These are phyloP conservation scores for Coregonus sp. DNA, from an alignment of 2,797 vertebrate genomes.

Conservation along the genomic window DNA sequence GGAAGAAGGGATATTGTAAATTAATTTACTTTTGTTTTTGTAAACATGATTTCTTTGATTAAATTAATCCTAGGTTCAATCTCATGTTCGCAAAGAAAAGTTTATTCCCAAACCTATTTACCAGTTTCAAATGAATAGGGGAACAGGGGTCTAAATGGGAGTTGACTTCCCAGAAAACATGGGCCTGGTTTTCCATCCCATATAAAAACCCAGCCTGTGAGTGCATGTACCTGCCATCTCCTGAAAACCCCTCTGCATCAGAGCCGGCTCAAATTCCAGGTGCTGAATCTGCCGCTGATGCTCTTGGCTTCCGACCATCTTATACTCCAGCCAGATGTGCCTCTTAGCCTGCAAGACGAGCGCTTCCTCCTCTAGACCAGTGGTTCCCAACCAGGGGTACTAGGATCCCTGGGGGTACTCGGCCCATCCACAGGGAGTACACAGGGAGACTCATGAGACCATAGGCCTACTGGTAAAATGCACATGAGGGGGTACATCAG, in stretches of 20 bases:
- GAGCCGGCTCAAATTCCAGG: constrained; percentile 31
- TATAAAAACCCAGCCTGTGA: neutral
- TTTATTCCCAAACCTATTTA: too few relatives aligned
- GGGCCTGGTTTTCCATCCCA: neutral
- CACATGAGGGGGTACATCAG: too few relatives aligned
- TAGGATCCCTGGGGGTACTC: too few relatives aligned
- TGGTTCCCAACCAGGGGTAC: constrained; percentile 13
- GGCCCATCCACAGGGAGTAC: too few relatives aligned
- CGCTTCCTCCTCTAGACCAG: constrained; percentile 38
- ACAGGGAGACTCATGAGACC: too few relatives aligned
- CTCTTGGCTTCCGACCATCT: constrained; percentile 68
- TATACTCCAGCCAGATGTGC: constrained; percentile 77
- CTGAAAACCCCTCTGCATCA: constrained; percentile 62
- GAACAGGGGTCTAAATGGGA: too few relatives aligned
- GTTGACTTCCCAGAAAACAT: too few relatives aligned
- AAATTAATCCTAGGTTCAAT: neutral
- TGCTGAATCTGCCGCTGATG: constrained; percentile 65
- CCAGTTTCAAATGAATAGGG: too few relatives aligned
- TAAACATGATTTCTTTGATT: neutral
- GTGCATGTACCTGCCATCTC: constrained; percentile 73
- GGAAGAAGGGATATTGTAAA: neutral
- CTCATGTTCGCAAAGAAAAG: too few relatives aligned
- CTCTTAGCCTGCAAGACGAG: constrained; percentile 62
- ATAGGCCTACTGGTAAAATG: too few relatives aligned
- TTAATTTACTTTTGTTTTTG: neutral